Evolutionary conservation across 2,888 invertebrate species (phyloP).

Genomic region (Drosophila seclusa): DNA sequence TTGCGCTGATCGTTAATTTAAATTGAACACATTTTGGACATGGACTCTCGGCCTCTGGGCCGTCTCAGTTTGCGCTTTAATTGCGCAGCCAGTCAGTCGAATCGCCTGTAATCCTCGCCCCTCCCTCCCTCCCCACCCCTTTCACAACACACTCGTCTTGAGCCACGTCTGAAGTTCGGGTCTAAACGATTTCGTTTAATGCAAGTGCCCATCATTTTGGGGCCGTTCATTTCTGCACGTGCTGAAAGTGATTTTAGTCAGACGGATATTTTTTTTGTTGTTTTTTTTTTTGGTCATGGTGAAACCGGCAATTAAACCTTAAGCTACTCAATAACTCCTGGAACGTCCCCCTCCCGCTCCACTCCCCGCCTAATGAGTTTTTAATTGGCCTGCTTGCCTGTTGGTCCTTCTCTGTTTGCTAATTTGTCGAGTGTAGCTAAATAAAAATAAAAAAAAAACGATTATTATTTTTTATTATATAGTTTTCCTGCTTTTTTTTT

Average conservation of each 20-base stretch:
- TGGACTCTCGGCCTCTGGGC: conserved; percentile 51
- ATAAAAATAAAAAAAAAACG: conserved; percentile 1
- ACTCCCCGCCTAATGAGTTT: conserved; percentile 68
- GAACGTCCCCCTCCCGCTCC: not conserved
- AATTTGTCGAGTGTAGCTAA: conserved; percentile 56
- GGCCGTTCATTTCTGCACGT: conserved; percentile 59
- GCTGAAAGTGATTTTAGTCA: conserved; percentile 72
- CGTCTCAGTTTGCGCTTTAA: conserved; percentile 60
- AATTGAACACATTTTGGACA: conserved; percentile 79
- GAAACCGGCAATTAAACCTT: conserved; percentile 71
- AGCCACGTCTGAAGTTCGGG: conserved; percentile 34
- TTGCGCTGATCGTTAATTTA: conserved; percentile 75
- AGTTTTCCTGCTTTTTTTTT: conserved; percentile 21
- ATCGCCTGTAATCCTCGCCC: conserved; percentile 17
- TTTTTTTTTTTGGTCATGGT: conserved; percentile 73
- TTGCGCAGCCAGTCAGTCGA: conserved; percentile 57
- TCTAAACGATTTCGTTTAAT: conserved; percentile 78
- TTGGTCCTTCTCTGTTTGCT: conserved; percentile 41
- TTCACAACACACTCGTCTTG: conserved; percentile 12
- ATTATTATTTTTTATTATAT: conserved; percentile 6
- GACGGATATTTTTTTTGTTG: conserved; percentile 41
- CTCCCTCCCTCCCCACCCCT: conserved; percentile 1
- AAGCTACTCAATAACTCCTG: conserved; percentile 43
- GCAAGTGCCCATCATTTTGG: conserved; percentile 78
- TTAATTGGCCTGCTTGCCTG: conserved; percentile 58